Conservation (phyloP, 2,888 invertebrate species). For the Trissonchulus latispiculum region DNA sequence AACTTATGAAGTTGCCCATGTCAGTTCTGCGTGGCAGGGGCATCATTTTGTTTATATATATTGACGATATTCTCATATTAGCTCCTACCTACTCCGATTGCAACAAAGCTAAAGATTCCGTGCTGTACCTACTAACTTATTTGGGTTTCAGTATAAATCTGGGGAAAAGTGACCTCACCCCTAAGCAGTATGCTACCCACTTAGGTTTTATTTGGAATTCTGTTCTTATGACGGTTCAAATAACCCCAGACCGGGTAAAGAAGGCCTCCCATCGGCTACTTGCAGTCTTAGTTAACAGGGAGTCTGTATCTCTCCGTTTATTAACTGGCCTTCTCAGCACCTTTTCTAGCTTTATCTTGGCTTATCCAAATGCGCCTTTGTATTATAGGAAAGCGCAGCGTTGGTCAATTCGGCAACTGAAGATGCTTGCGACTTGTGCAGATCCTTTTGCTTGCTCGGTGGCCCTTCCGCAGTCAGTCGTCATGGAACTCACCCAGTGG, state of each 20-base stretch:
- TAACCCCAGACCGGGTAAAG: not conserved
- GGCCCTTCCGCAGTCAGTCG: not conserved
- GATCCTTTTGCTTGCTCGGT: not conserved
- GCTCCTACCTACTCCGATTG: not conserved
- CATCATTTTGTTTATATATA: not conserved
- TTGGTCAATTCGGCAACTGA: not conserved
- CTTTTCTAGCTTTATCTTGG: not conserved
- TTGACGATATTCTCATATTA: not conserved
- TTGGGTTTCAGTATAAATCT: not conserved
- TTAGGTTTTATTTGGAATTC: not conserved
- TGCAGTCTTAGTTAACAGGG: not conserved
- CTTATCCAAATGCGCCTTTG: not conserved
- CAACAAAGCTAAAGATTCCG: not conserved
- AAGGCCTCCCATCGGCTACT: not conserved
- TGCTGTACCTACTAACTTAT: not conserved
- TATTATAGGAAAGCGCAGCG: not conserved
- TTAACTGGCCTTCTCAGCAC: not conserved
- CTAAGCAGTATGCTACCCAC: not conserved
- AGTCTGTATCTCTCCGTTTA: not conserved
- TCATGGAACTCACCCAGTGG: not conserved
- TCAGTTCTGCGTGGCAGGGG: not conserved
- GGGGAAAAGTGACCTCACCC: not conserved
- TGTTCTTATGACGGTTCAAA: not conserved
- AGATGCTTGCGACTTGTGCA: not conserved
- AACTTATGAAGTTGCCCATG: not conserved